phyloP scores from a whole-genome alignment of 2,888 invertebrate genomes.

The Drosophila villosipedis region DNA sequence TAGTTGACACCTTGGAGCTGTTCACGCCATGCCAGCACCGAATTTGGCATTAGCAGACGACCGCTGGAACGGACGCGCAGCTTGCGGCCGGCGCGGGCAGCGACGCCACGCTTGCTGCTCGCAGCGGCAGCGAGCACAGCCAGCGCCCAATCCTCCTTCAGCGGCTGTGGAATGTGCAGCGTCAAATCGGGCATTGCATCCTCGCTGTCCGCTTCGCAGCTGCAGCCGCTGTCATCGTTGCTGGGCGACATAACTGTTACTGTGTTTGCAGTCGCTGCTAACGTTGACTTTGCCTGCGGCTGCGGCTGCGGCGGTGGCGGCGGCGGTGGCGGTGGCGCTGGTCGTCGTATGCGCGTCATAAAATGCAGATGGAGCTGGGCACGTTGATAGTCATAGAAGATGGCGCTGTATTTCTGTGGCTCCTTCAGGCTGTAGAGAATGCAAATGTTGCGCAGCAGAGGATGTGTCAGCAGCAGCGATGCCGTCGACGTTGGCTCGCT shows the following conservation, averaged over 20 bases:
- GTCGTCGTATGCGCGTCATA: slow-evolving; percentile 51
- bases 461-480: slow-evolving; percentile 62
- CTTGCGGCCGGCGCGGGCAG: slow-evolving; percentile 60
- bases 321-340: slow-evolving; percentile 25
- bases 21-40: slow-evolving; percentile 84
- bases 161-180: slow-evolving; percentile 44
- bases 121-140: slow-evolving; percentile 63
- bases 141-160: slow-evolving; percentile 66
- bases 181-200: slow-evolving; percentile 26
- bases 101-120: slow-evolving; percentile 55
- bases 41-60: slow-evolving; percentile 67
- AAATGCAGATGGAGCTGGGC: slow-evolving; percentile 75
- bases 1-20: slow-evolving; percentile 82
- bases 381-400: slow-evolving; percentile 84
- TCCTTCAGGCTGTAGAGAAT: slow-evolving; percentile 82
- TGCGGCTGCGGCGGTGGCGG: not conserved
- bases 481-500: slow-evolving; percentile 10
- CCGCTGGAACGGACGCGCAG: slow-evolving; percentile 62
- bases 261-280: not conserved
- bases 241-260: slow-evolving; percentile 16
- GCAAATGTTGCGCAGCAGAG: slow-evolving; percentile 81
- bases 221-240: slow-evolving; percentile 71
- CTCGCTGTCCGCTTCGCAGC: slow-evolving; percentile 58
- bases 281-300: not conserved
- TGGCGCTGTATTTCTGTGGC: slow-evolving; percentile 81